These are phyloP conservation scores for Porites australiensis DNA, from an alignment of 64 coral and sea anemone species.

Conservation along the genomic window DNA sequence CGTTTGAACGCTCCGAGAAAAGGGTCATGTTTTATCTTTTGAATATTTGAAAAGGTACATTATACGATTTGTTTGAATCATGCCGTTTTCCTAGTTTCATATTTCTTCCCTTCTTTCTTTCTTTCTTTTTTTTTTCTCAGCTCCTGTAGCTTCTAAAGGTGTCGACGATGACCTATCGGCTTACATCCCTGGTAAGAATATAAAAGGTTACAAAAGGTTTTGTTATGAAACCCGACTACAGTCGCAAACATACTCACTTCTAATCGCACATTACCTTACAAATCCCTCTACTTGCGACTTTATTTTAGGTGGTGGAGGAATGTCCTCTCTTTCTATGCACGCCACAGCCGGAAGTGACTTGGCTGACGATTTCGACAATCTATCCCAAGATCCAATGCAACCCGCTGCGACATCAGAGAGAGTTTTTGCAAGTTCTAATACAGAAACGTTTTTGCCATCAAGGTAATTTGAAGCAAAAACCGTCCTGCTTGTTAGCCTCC, in stretches of 20 bases:
- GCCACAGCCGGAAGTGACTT: conserved; percentile 71
- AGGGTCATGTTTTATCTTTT: background rate
- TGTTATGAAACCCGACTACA: no score
- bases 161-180: conserved; percentile 28
- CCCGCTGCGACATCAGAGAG: conserved; percentile 11
- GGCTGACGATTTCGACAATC: conserved; percentile 58
- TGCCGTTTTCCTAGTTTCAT: no score
- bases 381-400: conserved; percentile 61
- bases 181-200: conserved; percentile 39
- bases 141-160: conserved; percentile 3
- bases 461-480: conserved; percentile 1
- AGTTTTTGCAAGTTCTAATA: background rate
- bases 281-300: background rate
- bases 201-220: background rate
- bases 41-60: background rate
- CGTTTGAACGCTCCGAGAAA: no score
- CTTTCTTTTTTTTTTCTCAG: background rate
- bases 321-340: conserved; percentile 61
- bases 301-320: conserved; percentile 29
- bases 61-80: no score
- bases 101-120: no score
- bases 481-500: no score
- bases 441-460: conserved; percentile 3
- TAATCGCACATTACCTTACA: no score
- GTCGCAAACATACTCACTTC: no score